A percentile compares a stretch with the other conserved stretches of the same genome.
Evolutionary conservation across 2,888 invertebrate species (phyloP).

Genomic region (Vanessa cardui): DNA sequence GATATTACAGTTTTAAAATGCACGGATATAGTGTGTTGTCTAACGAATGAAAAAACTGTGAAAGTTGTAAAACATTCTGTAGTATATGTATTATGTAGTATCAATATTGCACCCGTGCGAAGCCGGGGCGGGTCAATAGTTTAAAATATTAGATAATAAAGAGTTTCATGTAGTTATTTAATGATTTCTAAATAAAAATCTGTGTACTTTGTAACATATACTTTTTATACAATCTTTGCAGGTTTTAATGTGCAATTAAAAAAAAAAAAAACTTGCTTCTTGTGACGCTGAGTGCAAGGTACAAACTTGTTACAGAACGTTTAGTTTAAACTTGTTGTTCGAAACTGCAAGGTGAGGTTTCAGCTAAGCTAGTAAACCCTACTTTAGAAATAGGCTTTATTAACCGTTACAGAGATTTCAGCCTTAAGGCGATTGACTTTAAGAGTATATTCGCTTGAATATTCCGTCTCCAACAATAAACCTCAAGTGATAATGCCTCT

Average conservation of each 20-base stretch:
- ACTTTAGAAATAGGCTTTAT: conserved; percentile 7
- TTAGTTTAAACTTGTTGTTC: conserved; percentile 10
- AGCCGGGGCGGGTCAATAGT: too few species aligned
- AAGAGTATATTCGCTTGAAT: neutral
- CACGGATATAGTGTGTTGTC: too few species aligned
- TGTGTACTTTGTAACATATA: too few species aligned
- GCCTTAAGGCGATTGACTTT: neutral
- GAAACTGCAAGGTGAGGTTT: conserved; percentile 7
- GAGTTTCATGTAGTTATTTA: too few species aligned
- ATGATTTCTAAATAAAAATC: too few species aligned
- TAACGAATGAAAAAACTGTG: too few species aligned
- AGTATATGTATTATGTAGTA: too few species aligned
- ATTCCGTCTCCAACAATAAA: neutral
- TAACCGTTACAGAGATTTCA: neutral
- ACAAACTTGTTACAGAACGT: conserved; percentile 8
- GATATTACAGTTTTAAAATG: too few species aligned
- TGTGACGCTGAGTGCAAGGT: neutral
- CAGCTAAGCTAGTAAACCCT: conserved; percentile 11
- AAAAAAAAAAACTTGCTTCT: neutral
- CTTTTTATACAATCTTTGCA: too few species aligned
- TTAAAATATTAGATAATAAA: neutral
- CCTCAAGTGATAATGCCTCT: conserved; percentile 5
- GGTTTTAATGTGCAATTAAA: neutral
- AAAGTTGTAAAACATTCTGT: too few species aligned
- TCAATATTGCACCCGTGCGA: too few species aligned